Evolutionary conservation across 2,113 vertebrate species (phyloP), one percentile per base, ranked within the genome.

Genomic region (Lates calcarifer): DNA sequence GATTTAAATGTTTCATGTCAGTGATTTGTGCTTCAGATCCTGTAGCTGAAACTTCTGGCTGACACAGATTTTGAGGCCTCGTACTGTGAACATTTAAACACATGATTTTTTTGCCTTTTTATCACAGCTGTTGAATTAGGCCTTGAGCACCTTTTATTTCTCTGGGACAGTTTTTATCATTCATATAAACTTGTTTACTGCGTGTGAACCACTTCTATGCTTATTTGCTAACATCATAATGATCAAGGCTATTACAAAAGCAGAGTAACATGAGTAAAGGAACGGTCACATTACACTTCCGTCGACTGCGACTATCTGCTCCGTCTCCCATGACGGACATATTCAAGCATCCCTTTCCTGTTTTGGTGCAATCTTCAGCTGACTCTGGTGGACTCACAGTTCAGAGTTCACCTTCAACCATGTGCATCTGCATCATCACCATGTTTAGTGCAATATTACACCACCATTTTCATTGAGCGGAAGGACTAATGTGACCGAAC

Each of bases 261-360:
- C 63, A 55, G 61, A 75, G 61, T 6, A 49, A 77, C 1, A 47
- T 15, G 45, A 41, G 39, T 41, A 7, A 64, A 63, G 56, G 41
- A 75, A 41, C 17, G 22, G 70, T 67, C 63, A 41, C 68, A 57
- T 80, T 81, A 69, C 29, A 33, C 18, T 45, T 41, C 41, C 41
- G 2, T 37, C 45, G 22, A 12, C 17, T 61, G 33, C 18, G 33
- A n/a, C 58, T 9, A 4, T 18, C 58, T 1, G 1, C n/a, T 26
- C 31, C 12, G 1, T 43, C 53, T 60, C 13, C 4, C 6, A 43
- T 11, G 1, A 15, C 60, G 20, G 20, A 31, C 13, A 24, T 5
- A 65, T 51, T 62, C 28, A 49, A 72, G 37, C 12, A 20, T n/a
- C 39, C 0, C 1, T 33, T 61, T 74, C 31, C 62, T 49, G 33